Percentiles rank a stretch among this genome's conserved stretches.
Evolutionary conservation across 2,888 invertebrate species (phyloP).

Genomic region (Agelastica alni): DNA sequence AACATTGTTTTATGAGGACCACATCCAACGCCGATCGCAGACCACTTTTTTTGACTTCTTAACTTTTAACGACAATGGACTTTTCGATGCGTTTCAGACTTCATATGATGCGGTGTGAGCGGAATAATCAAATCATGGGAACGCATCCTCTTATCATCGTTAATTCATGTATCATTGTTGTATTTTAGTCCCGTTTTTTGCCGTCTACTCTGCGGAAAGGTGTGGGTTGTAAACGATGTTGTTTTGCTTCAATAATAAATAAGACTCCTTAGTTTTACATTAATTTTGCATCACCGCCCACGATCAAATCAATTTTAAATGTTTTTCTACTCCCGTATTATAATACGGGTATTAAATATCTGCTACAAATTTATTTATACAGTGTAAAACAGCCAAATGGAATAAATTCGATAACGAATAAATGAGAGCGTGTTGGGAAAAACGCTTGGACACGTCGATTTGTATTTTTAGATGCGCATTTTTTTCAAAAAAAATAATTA

Average conservation of each 20-base stretch:
- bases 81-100: slow-evolving; percentile 33
- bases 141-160: slow-evolving; percentile 51
- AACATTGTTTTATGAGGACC: slow-evolving; percentile 49
- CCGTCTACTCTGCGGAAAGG: not conserved
- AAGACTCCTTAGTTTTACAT: too few species aligned
- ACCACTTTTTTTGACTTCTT: slow-evolving; percentile 45
- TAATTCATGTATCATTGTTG: slow-evolving; percentile 47
- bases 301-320: too few species aligned
- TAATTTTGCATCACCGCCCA: too few species aligned
- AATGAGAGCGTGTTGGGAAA: too few species aligned
- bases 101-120: slow-evolving; percentile 44
- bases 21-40: slow-evolving; percentile 45
- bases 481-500: too few species aligned
- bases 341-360: too few species aligned
- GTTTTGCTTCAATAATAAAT: not conserved
- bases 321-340: too few species aligned
- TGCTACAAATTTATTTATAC: too few species aligned
- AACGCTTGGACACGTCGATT: too few species aligned
- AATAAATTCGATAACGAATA: too few species aligned
- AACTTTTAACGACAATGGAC: slow-evolving; percentile 36
- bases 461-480: too few species aligned
- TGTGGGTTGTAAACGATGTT: not conserved
- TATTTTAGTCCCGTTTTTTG: slow-evolving; percentile 28
- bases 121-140: slow-evolving; percentile 55
- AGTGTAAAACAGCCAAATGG: too few species aligned